Base-by-base conservation (phyloP, 2,888 invertebrate genomes). In the Lycocerus yunnanus region DNA sequence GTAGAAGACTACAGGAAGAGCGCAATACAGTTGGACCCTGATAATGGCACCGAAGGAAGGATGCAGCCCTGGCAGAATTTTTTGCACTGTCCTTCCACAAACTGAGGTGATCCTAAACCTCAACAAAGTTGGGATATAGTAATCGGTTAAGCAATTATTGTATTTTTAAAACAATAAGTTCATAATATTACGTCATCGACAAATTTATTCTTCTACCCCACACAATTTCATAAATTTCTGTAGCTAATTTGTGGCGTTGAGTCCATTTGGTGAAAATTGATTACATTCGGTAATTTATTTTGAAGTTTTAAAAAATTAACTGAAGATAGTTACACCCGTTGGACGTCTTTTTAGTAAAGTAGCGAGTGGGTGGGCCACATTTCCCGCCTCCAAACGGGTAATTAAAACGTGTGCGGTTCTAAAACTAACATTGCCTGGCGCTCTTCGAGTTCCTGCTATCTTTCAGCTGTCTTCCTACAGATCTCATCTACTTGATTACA, bases 301-400 rank as follows among this genome's bases (percentile, higher is more conserved):
- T 21, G 21, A 27, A 20, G 18, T 66, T 66, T 18, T 15, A 66
- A 66, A 66, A 66, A 63, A 63, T 63, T 63, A 63, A 63, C 61
- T 63, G 16, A 68, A 58, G 61, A 24, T 66, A 15, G 43, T 63
- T 71, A 58, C 66, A 61, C 15, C 66, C 58, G 58, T 67, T 21
- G 43, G 66, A 60, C 61, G 72, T 72, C 58, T 74, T 65, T 72
- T 74, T 63, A 58, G 71, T 70, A 69, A 73, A 74, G 74, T 73
- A 76, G 77, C 73, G 66, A 71, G 76, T 78, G 72, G 76, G 78
- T 76, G 78, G 78, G 71, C 76, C 66, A 66, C 69, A 65, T 69
- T 66, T 70, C 65, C 76, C 76, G 76, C 78, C 74, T 74, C 74
- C 74, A 69, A 75, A 76, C 69, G 77, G 72, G 75, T 71, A 77